Evolutionary conservation across 2,797 vertebrate genomes (phyloP).

Genomic region (Emydoidea blandingii): DNA sequence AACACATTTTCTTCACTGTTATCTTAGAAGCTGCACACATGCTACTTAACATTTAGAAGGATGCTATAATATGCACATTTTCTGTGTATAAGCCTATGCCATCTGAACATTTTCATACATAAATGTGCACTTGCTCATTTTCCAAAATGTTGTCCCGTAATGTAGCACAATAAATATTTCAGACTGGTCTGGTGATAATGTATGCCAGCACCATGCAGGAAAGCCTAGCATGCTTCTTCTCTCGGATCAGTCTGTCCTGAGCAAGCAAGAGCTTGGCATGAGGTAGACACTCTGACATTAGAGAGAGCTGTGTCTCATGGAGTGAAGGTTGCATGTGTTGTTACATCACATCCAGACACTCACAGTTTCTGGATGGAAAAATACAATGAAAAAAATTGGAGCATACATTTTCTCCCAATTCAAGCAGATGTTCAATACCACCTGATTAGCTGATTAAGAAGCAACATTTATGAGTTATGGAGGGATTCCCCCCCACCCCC

Average conservation of each 20-base stretch:
- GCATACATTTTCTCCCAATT: background rate
- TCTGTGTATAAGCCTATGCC: background rate
- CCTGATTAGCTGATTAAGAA: background rate
- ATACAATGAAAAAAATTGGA: background rate
- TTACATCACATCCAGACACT: background rate
- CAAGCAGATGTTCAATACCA: background rate
- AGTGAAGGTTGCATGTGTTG: background rate
- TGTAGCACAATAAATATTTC: background rate
- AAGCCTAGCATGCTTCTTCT: background rate
- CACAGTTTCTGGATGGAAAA: background rate
- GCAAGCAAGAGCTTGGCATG: background rate
- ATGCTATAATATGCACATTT: background rate
- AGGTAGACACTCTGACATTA: background rate
- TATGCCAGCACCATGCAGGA: too few species aligned
- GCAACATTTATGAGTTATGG: background rate
- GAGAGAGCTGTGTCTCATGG: background rate
- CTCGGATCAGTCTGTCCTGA: too few species aligned
- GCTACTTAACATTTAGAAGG: background rate
- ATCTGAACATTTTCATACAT: background rate
- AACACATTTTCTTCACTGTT: background rate
- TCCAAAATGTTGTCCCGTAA: background rate
- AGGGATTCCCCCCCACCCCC: background rate
- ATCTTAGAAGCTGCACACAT: background rate
- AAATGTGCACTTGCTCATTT: background rate
- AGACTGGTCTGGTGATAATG: background rate